Evolutionary conservation across 2,888 invertebrate species (phyloP).

Genomic region (Ochropacha duplaris): DNA sequence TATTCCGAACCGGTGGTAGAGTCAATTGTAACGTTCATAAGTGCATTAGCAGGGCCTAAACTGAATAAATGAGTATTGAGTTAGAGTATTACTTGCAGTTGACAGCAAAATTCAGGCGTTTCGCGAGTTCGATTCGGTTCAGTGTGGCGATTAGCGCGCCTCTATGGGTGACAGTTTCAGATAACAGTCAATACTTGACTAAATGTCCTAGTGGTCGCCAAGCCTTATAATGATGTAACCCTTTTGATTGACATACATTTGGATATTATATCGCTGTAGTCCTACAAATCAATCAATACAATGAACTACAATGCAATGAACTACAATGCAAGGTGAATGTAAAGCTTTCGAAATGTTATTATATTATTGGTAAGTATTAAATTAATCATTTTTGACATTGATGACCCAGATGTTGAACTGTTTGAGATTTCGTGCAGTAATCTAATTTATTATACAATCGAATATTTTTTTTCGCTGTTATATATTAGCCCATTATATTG

Average conservation of each 20-base stretch:
- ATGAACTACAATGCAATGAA: constrained; percentile 15
- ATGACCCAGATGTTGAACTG: constrained; percentile 7
- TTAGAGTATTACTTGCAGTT: no score
- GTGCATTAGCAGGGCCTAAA: no score
- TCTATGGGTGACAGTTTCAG: no score
- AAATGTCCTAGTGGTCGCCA: no score
- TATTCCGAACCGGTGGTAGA: no score
- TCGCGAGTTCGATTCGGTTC: no score
- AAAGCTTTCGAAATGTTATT: constrained; percentile 21
- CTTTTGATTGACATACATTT: not conserved
- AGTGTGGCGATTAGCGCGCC: no score
- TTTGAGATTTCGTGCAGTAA: not conserved
- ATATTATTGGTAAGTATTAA: constrained; percentile 12
- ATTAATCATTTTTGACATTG: constrained; percentile 18
- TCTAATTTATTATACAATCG: not conserved
- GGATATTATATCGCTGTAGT: not conserved
- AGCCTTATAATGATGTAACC: not conserved
- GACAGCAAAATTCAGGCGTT: no score
- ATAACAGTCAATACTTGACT: no score
- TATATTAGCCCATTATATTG: not conserved
- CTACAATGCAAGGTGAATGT: constrained; percentile 13
- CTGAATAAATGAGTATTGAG: no score
- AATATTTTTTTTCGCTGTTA: not conserved
- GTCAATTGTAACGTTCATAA: no score
- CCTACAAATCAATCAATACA: constrained; percentile 1